phyloP scores from a whole-genome alignment of 2,888 invertebrate species.

The Lamproptera curius region DNA sequence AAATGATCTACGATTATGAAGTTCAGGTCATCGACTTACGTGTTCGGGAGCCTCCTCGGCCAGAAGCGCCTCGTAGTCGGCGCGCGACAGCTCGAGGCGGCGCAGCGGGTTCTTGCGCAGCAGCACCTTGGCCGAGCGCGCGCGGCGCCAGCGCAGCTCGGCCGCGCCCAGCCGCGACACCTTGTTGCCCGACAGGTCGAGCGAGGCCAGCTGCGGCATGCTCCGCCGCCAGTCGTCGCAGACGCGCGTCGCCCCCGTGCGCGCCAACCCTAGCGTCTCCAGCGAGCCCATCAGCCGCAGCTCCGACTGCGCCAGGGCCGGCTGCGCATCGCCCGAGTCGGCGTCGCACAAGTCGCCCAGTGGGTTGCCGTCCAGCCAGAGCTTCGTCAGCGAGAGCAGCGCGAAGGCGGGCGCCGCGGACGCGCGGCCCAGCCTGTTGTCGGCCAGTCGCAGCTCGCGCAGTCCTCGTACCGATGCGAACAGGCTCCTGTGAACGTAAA shows the following conservation, averaged over 20 bases:
- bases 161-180: constrained; percentile 24
- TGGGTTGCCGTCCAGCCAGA: constrained; percentile 30
- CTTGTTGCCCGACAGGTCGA: constrained; percentile 30
- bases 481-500: constrained; percentile 19
- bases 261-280: constrained; percentile 13
- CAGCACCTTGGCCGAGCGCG: constrained; percentile 23
- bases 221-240: constrained; percentile 24
- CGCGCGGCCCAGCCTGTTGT: constrained; percentile 21
- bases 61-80: constrained; percentile 22
- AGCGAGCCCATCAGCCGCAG: constrained; percentile 13
- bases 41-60: constrained; percentile 1
- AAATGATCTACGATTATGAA: too few relatives aligned
- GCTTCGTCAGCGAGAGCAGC: constrained; percentile 23
- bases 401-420: constrained; percentile 22
- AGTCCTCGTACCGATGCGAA: constrained; percentile 21
- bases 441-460: constrained; percentile 20
- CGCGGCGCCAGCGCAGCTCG: constrained; percentile 25
- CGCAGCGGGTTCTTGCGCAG: constrained; percentile 27
- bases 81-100: constrained; percentile 19
- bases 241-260: constrained; percentile 17
- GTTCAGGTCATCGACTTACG: background rate
- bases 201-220: constrained; percentile 20
- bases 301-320: constrained; percentile 5
- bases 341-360: constrained; percentile 31
- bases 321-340: background rate